Base-by-base conservation (phyloP, 2,888 invertebrate species). In the Asteroscopus sphinx region DNA sequence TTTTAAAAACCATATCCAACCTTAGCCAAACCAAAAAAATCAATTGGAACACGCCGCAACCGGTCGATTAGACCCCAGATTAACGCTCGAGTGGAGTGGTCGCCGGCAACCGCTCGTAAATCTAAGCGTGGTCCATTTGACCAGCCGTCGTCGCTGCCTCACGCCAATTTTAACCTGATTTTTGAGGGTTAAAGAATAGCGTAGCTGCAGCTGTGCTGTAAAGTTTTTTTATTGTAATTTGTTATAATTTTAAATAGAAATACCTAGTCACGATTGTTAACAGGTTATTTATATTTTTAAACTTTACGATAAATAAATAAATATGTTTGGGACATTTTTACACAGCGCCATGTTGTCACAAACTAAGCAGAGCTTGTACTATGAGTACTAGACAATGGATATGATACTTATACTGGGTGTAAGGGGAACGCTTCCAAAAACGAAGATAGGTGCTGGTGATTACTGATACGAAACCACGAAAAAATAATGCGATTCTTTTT, bases 121-220 rank as follows among this genome's bases (percentile, higher is more conserved):
- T 82, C 77, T 74, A 61, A 60, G 12, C 55, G 65, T 73, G 81
- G 77, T 71, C 77, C 74, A 83, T 83, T 83, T 76, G 81, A 73
- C 68, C 65, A 66, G 47, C 30, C 67, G 55, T 57, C 51, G 55
- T 57, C 51, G 37, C 16, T 11, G 26, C 48, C 58, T 56, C 52
- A 47, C 45, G 58, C 58, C 73, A 59, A 63, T 67, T 76, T 67
- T 56, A 56, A 71, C 67, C 66, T 49, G 17, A 42, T 71, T 65
- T 75, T 73, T 65, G 55, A 63, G 46, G 53, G 54, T 57, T 75
- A 57, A 64, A 64, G 40, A 48, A 70, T 48, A 9, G 25, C 25
- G 16, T 33, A n/a, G n/a, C n/a, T n/a, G 37, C 2, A 16, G 12
- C 5, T 42, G 7, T 35, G 45, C 35, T 51, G 46, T 33, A 6